A percentile compares a stretch with the other conserved stretches of the same genome.
Conservation (phyloP, 2,888 invertebrate genomes). For the Osedax fenrisi region DNA sequence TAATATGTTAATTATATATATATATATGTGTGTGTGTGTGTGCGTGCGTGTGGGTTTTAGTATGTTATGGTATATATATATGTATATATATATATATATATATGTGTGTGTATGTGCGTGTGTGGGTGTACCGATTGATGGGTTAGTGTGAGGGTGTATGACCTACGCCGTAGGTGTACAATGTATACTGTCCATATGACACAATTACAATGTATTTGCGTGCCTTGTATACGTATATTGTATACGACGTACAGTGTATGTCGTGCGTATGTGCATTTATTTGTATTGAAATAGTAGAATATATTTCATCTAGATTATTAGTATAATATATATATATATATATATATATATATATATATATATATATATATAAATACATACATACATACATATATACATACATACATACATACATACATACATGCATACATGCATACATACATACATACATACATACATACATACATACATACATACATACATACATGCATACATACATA, state of each 20-base stretch:
- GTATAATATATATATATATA: not conserved
- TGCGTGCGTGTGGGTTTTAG: not conserved
- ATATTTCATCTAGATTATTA: too few relatives aligned
- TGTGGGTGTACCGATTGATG: not conserved
- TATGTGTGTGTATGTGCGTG: not conserved
- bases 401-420: constrained; percentile 13
- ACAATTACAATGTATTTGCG: too few relatives aligned
- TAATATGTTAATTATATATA: too few relatives aligned
- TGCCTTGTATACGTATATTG: too few relatives aligned
- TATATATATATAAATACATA: not conserved
- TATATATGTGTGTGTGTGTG: not conserved
- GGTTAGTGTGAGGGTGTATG: not conserved
- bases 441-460: constrained; percentile 9
- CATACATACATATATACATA: constrained; percentile 5
- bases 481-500: not conserved
- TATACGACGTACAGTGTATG: too few relatives aligned
- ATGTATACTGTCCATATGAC: too few relatives aligned
- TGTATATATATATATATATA: not conserved
- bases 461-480: constrained; percentile 11
- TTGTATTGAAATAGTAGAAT: too few relatives aligned
- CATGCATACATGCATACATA: constrained; percentile 6
- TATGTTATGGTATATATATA: not conserved
- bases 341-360: constrained; percentile 1
- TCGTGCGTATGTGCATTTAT: too few relatives aligned
- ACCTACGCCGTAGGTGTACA: too few relatives aligned